Percentiles rank a stretch among this genome's conserved stretches.
Evolutionary conservation across 2,797 vertebrate genomes (phyloP).

Genomic region (Epinephelus coioides): DNA sequence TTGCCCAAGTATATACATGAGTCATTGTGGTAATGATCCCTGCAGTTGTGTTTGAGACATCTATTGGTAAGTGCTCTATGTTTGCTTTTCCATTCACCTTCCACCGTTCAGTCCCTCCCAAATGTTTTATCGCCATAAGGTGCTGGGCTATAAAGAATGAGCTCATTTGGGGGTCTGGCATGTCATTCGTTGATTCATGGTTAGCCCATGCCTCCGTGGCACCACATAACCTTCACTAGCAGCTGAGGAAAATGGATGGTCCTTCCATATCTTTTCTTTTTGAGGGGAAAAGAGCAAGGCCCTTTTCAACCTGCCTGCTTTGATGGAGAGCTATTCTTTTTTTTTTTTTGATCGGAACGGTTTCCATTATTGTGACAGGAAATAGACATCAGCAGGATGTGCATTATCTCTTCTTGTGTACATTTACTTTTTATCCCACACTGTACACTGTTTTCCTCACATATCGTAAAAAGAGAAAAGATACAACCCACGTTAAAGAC

Average conservation of each 20-base stretch:
- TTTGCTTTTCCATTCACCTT: conserved; percentile 60
- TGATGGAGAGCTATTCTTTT: not conserved
- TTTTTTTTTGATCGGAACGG: conserved; percentile 4
- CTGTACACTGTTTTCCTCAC: not conserved
- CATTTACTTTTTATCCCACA: not conserved
- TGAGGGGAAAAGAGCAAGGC: conserved; percentile 1
- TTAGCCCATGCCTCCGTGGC: conserved; percentile 40
- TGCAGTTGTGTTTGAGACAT: conserved; percentile 28
- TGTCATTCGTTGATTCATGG: conserved; percentile 73
- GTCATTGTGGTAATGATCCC: conserved; percentile 48
- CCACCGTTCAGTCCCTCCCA: conserved; percentile 21
- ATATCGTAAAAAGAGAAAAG: not conserved
- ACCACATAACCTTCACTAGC: conserved; percentile 55
- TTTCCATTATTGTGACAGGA: conserved; percentile 12
- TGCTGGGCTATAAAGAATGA: conserved; percentile 62
- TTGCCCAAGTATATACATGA: conserved; percentile 18
- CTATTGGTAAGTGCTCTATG: conserved; percentile 38
- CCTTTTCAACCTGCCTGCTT: conserved; percentile 20
- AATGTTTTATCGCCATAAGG: conserved; percentile 57
- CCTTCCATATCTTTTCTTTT: conserved; percentile 31
- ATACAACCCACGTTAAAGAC: not conserved
- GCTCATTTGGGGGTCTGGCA: conserved; percentile 47
- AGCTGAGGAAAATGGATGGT: conserved; percentile 58
- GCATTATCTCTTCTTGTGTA: not conserved
- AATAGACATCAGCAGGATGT: conserved; percentile 12